Evolutionary conservation across 2,113 vertebrate species (phyloP), one percentile per base, ranked within the genome.

Genomic region (Mystacornis crossleyi): DNA sequence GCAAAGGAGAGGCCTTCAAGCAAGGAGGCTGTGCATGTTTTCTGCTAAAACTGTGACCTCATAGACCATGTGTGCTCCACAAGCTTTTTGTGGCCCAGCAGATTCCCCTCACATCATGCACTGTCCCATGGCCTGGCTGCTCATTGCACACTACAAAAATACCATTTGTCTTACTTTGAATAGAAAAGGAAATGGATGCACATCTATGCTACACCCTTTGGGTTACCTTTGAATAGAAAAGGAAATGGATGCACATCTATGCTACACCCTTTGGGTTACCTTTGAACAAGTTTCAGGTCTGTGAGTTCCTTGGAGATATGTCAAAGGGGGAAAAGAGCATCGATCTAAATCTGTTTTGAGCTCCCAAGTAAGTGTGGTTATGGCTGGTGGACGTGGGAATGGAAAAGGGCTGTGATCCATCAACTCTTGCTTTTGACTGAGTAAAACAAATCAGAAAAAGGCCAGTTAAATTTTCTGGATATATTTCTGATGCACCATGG

Each of bases 51-150:
- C 38, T 60, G 42, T 60, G 8, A 38, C 33, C 61, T 26, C 6
- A 12, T 33, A 60, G 65, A 17, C 53, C 53, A 23, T 0, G 0
- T 6, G 11, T 75, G 24, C 9, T 29, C 53, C 12, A 5, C 18
- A 36, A 65, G 36, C 9, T 60, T 84, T 50, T 36, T 0, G 0
- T 43, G 62, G 14, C n/a, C 0, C 2, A 86, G 53, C 23, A 47
- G 43, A 36, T 45, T 60, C 12, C 8, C 5, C 15, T 73, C 33
- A 13, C 8, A 3, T 36, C 3, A 4, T 2, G 1, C 4, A 2
- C 42, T 54, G 23, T 26, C 38, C 48, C 1, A 0, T 42, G 67
- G 33, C 23, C 34, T 86, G 86, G 34, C 34, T 89, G 62, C 29
- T 79, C 26, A 6, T 8, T 88, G 34, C 40, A 54, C 2, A 3